Conservation (phyloP, 2,888 invertebrate genomes). For the Diarsia rubi region DNA sequence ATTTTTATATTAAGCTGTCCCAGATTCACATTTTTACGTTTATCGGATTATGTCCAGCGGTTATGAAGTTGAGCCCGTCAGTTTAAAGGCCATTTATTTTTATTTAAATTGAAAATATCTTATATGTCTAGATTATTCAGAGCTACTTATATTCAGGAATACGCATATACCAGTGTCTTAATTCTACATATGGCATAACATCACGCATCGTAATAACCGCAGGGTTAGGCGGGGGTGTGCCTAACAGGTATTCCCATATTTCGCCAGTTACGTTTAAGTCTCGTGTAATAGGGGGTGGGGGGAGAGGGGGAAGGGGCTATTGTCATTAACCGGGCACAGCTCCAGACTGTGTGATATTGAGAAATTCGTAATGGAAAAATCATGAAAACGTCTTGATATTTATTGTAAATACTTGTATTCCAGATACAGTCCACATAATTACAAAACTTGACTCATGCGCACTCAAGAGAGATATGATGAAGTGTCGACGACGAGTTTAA, state of each 20-base stretch:
- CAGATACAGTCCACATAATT: neutral
- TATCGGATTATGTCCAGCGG: neutral
- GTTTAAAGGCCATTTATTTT: neutral
- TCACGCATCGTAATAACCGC: too few relatives aligned
- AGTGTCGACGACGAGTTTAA: constrained; percentile 52
- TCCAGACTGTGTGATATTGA: too few relatives aligned
- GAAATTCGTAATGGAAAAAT: too few relatives aligned
- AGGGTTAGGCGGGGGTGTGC: too few relatives aligned
- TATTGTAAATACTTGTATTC: neutral
- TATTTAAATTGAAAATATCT: neutral
- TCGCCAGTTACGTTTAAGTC: too few relatives aligned
- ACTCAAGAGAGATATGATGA: constrained; percentile 26
- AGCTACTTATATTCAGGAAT: neutral
- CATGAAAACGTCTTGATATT: neutral
- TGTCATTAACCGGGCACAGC: too few relatives aligned
- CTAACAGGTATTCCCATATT: too few relatives aligned
- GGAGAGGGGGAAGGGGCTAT: too few relatives aligned
- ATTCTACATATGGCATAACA: neutral
- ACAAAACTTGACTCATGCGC: neutral
- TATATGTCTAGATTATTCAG: neutral
- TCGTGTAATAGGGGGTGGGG: too few relatives aligned
- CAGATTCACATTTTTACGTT: constrained; percentile 4
- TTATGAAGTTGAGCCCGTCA: neutral
- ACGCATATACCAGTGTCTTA: neutral
- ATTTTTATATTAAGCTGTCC: neutral